A percentile compares a stretch with the other conserved stretches of the same genome.
These are phyloP conservation scores for Carapus acus DNA, from an alignment of 2,797 vertebrate species.

Conservation along the genomic window DNA sequence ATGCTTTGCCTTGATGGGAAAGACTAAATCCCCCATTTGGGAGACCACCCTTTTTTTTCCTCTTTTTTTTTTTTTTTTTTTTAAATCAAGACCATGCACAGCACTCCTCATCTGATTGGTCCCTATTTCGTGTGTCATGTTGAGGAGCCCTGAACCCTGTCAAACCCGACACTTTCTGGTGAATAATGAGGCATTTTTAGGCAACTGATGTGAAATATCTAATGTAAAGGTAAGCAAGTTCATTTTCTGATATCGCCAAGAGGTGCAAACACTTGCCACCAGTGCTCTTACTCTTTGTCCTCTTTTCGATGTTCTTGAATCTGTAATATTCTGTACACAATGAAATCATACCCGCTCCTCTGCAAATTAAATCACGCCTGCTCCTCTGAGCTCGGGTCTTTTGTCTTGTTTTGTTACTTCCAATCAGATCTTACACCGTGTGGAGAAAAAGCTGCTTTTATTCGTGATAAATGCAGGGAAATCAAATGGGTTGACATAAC, in stretches of 20 bases:
- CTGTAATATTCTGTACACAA: conserved; percentile 45
- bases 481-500: too few relatives aligned
- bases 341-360: conserved; percentile 59
- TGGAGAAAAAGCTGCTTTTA: too few relatives aligned
- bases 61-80: too few relatives aligned
- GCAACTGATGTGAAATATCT: conserved; percentile 3
- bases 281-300: conserved; percentile 54
- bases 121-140: not conserved
- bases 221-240: not conserved
- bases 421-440: too few relatives aligned
- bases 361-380: conserved; percentile 3
- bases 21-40: too few relatives aligned
- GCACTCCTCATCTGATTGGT: conserved; percentile 3
- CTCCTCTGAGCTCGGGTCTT: not conserved
- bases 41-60: too few relatives aligned
- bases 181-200: conserved; percentile 2
- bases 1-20: too few relatives aligned
- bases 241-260: conserved; percentile 2
- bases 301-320: conserved; percentile 54
- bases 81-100: not conserved
- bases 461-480: too few relatives aligned
- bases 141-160: not conserved
- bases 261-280: conserved; percentile 22
- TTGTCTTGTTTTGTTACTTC: too few relatives aligned
- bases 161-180: conserved; percentile 21